Base-by-base conservation (phyloP, 2,888 invertebrate genomes). In the Periphyllus acericola region DNA sequence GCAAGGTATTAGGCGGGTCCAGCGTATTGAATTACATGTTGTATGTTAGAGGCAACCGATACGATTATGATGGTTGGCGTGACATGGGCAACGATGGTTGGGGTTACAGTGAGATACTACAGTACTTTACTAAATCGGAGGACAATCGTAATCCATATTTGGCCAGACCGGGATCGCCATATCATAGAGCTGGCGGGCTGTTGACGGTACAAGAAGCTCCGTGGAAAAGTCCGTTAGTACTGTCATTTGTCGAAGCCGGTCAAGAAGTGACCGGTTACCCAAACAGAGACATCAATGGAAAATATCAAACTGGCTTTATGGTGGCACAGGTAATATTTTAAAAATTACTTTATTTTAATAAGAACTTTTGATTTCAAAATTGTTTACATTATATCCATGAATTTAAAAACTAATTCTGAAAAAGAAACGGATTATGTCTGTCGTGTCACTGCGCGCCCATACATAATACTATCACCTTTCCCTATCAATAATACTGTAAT, bases 41-140 rank as follows among this genome's bases (percentile, higher is more conserved):
- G 5, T 98, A 98, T 91, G 96, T 97, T 0, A 92, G 98, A 89
- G 98, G 98, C 19, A 96, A 93, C 89, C 93, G 93, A 88, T 93
- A 94, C 90, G 98, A 98, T 91, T 98, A 96, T 92, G 96, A 98
- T 91, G 93, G 94, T 78, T 98, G 98, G 98, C 96, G 96, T 90
- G 92, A 94, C 1, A 92, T 95, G 89, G 90, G 90, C n/a, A 98
- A 98, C 90, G 93, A 95, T 0, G 97, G 97, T 11, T 98, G 98
- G 98, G 94, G 95, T 0, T 98, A 96, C 92, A 93, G 95, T 3
- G 94, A 96, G 89, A 96, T 96, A 0, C 92, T 98, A 9, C 95
- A 95, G 80, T 98, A 98, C 91, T 98, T 98, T 91, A 95, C 95
- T 90, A 97, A 97, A 91, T 96, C 96, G 0, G 97, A 97, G 91